Conservation (phyloP, 2,797 vertebrate genomes). For the Apodemus agrarius region DNA sequence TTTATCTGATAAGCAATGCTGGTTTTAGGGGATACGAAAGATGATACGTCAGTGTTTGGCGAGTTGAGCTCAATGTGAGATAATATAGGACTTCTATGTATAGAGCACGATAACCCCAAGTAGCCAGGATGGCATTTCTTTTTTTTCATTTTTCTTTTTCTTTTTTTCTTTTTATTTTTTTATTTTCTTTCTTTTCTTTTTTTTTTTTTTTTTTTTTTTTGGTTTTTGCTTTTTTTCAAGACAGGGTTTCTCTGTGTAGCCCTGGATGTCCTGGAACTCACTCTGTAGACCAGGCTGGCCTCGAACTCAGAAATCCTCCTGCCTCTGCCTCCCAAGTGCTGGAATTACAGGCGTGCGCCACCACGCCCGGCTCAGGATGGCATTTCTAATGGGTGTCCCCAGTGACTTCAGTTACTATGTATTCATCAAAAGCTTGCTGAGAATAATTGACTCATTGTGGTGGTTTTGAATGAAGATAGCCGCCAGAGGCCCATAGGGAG, state of each 20-base stretch:
- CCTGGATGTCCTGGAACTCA: too few relatives aligned
- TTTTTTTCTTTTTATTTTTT: too few relatives aligned
- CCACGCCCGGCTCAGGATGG: too few relatives aligned
- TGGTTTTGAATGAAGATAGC: neutral
- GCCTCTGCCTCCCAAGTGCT: too few relatives aligned
- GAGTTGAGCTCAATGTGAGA: neutral
- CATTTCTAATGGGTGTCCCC: constrained; percentile 53
- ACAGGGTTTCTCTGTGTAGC: too few relatives aligned
- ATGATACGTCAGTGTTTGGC: neutral
- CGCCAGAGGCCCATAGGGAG: neutral
- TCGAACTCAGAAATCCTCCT: too few relatives aligned
- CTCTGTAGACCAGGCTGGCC: too few relatives aligned
- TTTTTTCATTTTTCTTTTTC: too few relatives aligned
- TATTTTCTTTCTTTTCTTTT: too few relatives aligned
- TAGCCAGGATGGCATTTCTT: fast-evolving
- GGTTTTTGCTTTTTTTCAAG: too few relatives aligned
- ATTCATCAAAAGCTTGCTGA: neutral
- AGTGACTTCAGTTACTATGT: neutral
- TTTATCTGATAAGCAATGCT: neutral
- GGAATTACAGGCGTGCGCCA: too few relatives aligned
- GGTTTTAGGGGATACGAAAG: neutral
- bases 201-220: too few relatives aligned
- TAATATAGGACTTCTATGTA: neutral
- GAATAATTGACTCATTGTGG: neutral
- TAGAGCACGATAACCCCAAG: neutral